Conservation (phyloP, 2,888 invertebrate species). For the Pseudococcus viburni region DNA sequence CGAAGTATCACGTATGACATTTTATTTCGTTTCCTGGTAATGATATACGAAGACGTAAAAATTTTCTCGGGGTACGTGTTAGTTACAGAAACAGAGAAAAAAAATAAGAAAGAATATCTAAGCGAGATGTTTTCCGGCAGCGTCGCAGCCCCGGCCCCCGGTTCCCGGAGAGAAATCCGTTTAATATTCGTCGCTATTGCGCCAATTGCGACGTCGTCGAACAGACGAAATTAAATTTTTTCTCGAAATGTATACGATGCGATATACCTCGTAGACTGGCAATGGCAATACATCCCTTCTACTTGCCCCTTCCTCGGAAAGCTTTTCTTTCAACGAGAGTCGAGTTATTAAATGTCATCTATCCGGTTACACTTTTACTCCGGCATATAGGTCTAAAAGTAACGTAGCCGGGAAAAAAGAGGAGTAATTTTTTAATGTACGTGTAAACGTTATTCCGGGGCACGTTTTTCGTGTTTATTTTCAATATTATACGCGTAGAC, state of each 20-base stretch:
- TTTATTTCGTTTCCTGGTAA: slow-evolving; percentile 39
- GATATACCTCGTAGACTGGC: neutral
- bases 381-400: neutral
- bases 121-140: neutral
- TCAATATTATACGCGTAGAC: slow-evolving; percentile 10
- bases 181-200: slow-evolving; percentile 48
- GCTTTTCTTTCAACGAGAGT: neutral
- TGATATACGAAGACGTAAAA: slow-evolving; percentile 37
- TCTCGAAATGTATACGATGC: neutral
- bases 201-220: slow-evolving; percentile 33
- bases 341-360: slow-evolving; percentile 52
- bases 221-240: slow-evolving; percentile 39
- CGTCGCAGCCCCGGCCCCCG: neutral
- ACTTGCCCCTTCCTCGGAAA: neutral
- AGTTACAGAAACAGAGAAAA: neutral
- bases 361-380: neutral
- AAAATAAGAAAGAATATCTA: neutral
- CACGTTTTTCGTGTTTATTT: neutral
- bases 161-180: neutral
- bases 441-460: neutral
- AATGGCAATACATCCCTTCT: neutral
- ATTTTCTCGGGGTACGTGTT: slow-evolving; percentile 6
- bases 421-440: slow-evolving; percentile 44
- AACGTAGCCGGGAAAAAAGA: neutral
- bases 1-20: slow-evolving; percentile 23